phyloP scores from a whole-genome alignment of 23 tunicate genomes.

The Clavelina lepadiformis region DNA sequence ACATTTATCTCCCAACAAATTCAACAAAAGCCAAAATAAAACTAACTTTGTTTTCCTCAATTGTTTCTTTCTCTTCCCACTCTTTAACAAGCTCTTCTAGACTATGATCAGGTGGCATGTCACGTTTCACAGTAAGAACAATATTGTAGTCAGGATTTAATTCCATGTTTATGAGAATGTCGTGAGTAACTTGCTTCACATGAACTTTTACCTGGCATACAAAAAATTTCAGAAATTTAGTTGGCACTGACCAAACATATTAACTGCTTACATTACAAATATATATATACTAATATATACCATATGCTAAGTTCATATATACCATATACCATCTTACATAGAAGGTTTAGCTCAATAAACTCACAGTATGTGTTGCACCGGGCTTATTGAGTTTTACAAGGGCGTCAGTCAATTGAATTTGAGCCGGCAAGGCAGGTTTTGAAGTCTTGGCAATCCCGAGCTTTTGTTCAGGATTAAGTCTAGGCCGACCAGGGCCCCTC shows the following conservation, averaged over 20 bases:
- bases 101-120: slow-evolving; percentile 52
- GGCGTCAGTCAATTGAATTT: slow-evolving; percentile 64
- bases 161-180: slow-evolving; percentile 67
- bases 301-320: too few relatives aligned
- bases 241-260: too few relatives aligned
- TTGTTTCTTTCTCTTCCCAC: slow-evolving; percentile 65
- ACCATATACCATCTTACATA: too few relatives aligned
- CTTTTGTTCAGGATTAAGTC: slow-evolving; percentile 20
- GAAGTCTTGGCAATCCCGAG: slow-evolving; percentile 2
- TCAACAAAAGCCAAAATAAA: too few relatives aligned
- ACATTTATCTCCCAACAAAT: too few relatives aligned
- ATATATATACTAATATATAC: too few relatives aligned
- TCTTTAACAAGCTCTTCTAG: slow-evolving; percentile 56
- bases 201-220: slow-evolving; percentile 59
- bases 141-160: slow-evolving; percentile 72
- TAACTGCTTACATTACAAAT: too few relatives aligned
- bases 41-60: too few relatives aligned
- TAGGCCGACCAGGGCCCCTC: slow-evolving; percentile 52
- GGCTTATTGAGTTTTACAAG: slow-evolving; percentile 67
- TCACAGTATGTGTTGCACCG: slow-evolving; percentile 44
- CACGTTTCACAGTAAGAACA: slow-evolving; percentile 72
- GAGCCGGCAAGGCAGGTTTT: slow-evolving; percentile 46
- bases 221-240: too few relatives aligned
- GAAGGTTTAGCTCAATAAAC: too few relatives aligned
- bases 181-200: slow-evolving; percentile 71